Evolutionary conservation across 2,113 vertebrate genomes (phyloP), one percentile per base, ranked within the genome.

Genomic region (Pontoporia blainvillei): DNA sequence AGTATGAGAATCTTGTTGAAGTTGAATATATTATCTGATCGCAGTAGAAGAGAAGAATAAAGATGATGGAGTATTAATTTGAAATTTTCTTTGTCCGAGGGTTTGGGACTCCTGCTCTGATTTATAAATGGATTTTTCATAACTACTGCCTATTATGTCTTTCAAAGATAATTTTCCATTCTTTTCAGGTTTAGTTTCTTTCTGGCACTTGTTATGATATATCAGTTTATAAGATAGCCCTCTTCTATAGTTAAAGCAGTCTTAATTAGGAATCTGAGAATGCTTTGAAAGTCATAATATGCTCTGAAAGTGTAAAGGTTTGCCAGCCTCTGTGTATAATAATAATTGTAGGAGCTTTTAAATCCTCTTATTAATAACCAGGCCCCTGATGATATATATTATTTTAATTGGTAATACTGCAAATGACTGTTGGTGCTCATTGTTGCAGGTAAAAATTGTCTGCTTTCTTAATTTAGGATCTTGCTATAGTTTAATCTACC

Each of bases 251-350:
- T 96, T 98, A 96, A 97, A 98, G 92, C 88, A 82, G 20, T 86
- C 97, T 92, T 98, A 98, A 96, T 97, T 89, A 61, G 84, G 54
- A 94, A 93, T 98, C 67, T 97, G 89, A 93, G 72, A 97, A 96
- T 94, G 82, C 90, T 98, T 98, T 97, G 95, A 91, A 98, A 98
- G 96, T 96, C 94, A 94, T 91, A 97, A 95, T 79, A 72, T 86
- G 62, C 92, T 98, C 29, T 69, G 90, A 34, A 15, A 96, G 71
- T 96, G 95, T 97, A 97, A 97, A 91, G 93, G 61, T 96, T 97
- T 98, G 86, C 76, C n/a, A 87, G 49, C 82, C 23, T 96, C 18
- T 82, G 44, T 78, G 90, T 82, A 44, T 78, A 92, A 82, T 96
- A 91, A 86, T 49, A 91, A 87, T 44, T 95, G 31, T 92, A 84